These are phyloP conservation scores for Antheraea pernyi DNA, from an alignment of 1,140 invertebrate species.

Conservation along the genomic window DNA sequence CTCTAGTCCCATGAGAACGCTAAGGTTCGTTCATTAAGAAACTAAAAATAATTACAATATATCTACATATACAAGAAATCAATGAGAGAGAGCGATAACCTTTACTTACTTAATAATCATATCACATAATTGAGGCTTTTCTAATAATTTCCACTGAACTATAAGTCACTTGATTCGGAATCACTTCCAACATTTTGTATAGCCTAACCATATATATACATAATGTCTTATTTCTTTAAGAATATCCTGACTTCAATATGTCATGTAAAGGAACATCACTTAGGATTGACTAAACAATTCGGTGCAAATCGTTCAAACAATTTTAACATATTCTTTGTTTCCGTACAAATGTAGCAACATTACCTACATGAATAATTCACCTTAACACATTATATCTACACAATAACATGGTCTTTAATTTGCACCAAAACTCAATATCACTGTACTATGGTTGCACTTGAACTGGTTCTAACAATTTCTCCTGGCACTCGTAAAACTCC, in stretches of 20 bases:
- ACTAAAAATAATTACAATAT: neutral
- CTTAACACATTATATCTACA: neutral
- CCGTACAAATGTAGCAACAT: neutral
- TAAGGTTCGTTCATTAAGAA: neutral
- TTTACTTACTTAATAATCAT: conserved; percentile 4
- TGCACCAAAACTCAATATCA: neutral
- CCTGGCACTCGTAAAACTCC: conserved; percentile 10
- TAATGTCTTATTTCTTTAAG: neutral
- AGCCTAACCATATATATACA: neutral
- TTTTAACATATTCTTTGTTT: neutral
- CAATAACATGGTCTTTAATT: neutral
- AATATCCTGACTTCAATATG: neutral
- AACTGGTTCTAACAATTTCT: neutral
- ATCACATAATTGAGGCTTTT: neutral
- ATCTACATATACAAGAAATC: neutral
- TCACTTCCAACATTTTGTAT: too few species aligned
- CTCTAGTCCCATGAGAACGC: neutral
- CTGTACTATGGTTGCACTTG: neutral
- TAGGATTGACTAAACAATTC: neutral
- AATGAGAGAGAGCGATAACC: conserved; percentile 4
- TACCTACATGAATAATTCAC: neutral
- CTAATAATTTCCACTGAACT: neutral
- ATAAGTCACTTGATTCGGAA: neutral
- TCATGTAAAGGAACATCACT: neutral
- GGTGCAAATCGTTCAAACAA: neutral